Conservation (phyloP, 2,888 invertebrate species). For the Orthosia incerta region DNA sequence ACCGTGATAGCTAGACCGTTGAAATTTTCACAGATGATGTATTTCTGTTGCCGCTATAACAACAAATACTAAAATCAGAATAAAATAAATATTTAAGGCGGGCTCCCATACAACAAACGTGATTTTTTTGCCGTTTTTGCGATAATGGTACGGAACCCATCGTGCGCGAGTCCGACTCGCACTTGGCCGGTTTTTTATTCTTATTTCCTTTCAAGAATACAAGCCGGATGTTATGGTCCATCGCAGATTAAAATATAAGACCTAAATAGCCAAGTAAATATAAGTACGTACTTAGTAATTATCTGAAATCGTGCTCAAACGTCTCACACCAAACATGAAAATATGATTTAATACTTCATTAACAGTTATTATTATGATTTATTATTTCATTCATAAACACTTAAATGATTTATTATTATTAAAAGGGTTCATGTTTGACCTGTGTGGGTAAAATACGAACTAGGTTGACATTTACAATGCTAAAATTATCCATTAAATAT, state of each 20-base stretch:
- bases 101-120: no score
- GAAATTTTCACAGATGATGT: no score
- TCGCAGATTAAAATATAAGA: not conserved
- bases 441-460: conserved; percentile 8
- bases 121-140: no score
- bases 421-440: conserved; percentile 10
- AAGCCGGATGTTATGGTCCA: not conserved
- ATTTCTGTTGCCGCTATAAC: no score
- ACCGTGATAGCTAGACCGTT: no score
- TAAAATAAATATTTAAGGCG: no score
- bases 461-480: not conserved
- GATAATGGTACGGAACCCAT: no score
- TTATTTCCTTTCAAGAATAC: not conserved
- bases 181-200: no score
- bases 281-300: not conserved
- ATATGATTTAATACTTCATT: conserved; percentile 55
- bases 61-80: no score
- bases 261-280: not conserved
- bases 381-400: conserved; percentile 47
- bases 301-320: conserved; percentile 32
- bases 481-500: not conserved
- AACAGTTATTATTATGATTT: conserved; percentile 47
- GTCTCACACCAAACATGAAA: conserved; percentile 33
- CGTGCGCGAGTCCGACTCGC: no score
- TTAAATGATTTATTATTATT: conserved; percentile 50